Base-by-base conservation (phyloP, 23 tunicate species). In the Botrylloides violaceus region DNA sequence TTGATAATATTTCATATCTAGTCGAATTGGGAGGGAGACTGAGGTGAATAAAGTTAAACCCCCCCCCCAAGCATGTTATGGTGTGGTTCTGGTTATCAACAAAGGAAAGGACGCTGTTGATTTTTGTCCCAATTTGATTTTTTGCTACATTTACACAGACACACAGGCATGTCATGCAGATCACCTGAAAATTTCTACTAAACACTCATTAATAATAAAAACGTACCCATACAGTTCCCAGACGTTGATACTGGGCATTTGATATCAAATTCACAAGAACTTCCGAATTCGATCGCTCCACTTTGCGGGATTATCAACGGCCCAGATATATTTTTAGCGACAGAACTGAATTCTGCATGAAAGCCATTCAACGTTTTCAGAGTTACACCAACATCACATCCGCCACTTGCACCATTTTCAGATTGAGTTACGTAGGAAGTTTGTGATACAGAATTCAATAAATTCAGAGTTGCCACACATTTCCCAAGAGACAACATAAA, bases 221-320 rank as follows among this genome's bases (percentile, higher is more conserved):
- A 7, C 53, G 9, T 43, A 43, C 53, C 53, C 9, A 9, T 9
- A 43, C 53, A 43, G 12, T 7, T 15, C 15, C 12, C 53, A 43
- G 53, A 43, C 15, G 9, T 15, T 15, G 53, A 43, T 43, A 43
- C 70, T 20, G 74, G 74, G 37, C 74, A 68, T 38, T 68, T 68
- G 12, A 68, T 68, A 37, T 43, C 58, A 2, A 68, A 68, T 68
- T 68, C 74, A 19, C 58, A 37, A 4, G 70, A 63, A 3, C 9
- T 63, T 28, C 33, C 33, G 32, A 33, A 25, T 28, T 63, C 70
- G 35, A 63, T 63, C 26, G 29, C 70, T 31, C 70, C 33, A 63
- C 35, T 63, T 63, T 63, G 70, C 7, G 70, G 70, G 3, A 63
- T 7, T 27, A 63, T 31, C 35, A 63, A 63, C 3, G 18, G 18